phyloP scores from a whole-genome alignment of 2,113 vertebrate genomes.

The Vulpes vulpes region DNA sequence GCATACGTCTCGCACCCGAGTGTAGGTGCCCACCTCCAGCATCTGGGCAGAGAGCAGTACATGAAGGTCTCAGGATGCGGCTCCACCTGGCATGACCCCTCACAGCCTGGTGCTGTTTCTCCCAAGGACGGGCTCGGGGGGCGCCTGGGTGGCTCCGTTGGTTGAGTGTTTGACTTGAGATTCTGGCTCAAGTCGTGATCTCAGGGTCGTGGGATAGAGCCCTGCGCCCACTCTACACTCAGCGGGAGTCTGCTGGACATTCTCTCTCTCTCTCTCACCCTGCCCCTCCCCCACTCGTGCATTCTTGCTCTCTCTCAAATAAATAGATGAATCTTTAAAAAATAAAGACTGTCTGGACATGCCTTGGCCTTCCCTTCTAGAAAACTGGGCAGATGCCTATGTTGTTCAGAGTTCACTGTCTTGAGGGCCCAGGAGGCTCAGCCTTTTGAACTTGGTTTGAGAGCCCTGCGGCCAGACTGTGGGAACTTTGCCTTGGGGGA shows the following conservation, averaged over 20 bases:
- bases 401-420: not conserved
- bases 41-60: conserved; percentile 83
- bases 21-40: conserved; percentile 92
- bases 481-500: not conserved
- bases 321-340: not conserved
- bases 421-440: not conserved
- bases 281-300: not conserved
- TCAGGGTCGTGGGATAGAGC: not conserved
- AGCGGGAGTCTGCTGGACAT: not conserved
- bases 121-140: not conserved
- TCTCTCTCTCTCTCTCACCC: not conserved
- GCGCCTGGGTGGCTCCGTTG: not conserved
- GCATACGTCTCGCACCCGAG: conserved; percentile 91
- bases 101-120: rapidly evolving
- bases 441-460: not conserved
- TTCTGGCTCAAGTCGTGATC: not conserved
- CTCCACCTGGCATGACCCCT: not conserved
- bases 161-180: not conserved
- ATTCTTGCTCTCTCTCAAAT: not conserved
- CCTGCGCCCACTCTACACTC: not conserved
- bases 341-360: rapidly evolving
- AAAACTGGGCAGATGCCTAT: not conserved
- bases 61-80: not conserved
- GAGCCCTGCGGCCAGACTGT: not conserved
- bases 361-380: not conserved